These are phyloP conservation scores for Platanista minor DNA, from an alignment of 2,113 vertebrate species.

Conservation along the genomic window DNA sequence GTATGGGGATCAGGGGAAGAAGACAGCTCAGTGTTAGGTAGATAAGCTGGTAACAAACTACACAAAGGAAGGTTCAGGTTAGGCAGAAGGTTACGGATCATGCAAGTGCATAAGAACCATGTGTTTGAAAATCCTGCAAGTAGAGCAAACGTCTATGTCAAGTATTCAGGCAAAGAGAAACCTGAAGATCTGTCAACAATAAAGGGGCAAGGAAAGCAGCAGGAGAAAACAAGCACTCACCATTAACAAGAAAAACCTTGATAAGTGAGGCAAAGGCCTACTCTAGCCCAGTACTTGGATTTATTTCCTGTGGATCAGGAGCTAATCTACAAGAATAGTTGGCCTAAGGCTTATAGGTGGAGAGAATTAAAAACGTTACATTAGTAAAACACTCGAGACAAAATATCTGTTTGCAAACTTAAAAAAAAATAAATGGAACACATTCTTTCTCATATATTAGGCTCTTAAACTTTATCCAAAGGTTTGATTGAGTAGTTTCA, in stretches of 20 bases:
- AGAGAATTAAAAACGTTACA: slow-evolving; percentile 15
- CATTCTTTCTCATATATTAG: not conserved
- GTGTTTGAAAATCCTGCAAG: not conserved
- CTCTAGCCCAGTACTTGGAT: not conserved
- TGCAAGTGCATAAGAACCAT: not conserved
- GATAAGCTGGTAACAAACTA: not conserved
- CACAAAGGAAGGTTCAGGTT: not conserved
- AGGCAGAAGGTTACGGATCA: not conserved
- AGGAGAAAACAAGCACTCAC: not conserved
- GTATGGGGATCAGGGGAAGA: not conserved
- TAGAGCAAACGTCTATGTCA: not conserved
- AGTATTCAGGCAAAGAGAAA: not conserved
- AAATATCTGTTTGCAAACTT: not conserved
- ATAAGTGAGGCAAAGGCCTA: not conserved
- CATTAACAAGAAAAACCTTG: not conserved
- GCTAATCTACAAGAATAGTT: not conserved
- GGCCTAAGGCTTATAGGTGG: not conserved
- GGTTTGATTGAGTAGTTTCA: not conserved
- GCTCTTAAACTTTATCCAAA: not conserved
- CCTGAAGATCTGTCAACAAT: not conserved
- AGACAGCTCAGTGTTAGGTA: not conserved
- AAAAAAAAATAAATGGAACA: not conserved
- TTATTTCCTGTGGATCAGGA: slow-evolving; percentile 17
- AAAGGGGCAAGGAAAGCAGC: not conserved
- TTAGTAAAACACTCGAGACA: slow-evolving; percentile 15